Base-by-base conservation (phyloP, 2,888 invertebrate species). In the Agonopterix heracliana region DNA sequence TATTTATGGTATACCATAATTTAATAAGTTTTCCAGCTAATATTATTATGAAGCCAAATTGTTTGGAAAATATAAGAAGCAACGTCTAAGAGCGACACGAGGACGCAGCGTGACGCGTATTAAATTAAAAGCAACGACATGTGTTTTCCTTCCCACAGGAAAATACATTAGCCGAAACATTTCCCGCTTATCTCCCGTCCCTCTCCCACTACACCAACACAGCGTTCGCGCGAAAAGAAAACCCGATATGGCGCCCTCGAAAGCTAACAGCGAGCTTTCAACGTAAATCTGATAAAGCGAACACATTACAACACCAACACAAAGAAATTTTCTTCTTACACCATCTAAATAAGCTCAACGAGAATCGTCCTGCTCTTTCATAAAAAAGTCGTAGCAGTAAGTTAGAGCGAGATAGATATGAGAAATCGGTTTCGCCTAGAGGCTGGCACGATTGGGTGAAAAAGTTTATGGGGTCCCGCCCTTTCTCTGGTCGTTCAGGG, bases 81-180 rank as follows among this genome's bases (percentile, higher is more conserved):
- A 50, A 49, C 61, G 57, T 63, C 62, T 67, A 64, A 67, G 66
- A 71, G 60, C 68, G 67, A 80, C 82, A 79, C 74, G 75, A 69
- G 64, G 66, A 70, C 87, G 58, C 87, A 85, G 87, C 88, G 73
- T 85, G 87, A 81, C 79, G 76, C 78, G 83, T 83, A 87, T 88
- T 87, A 88, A 85, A 87, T 87, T 87, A 87, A 88, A 86, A 86
- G 81, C 81, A 83, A 78, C 82, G 78, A 88, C 88, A 88, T 84
- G 84, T 88, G 88, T 88, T 88, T 88, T 87, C 73, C 81, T 87
- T 87, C 87, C 84, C 87, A 84, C 83, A 87, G 86, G 86, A 86
- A 88, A 88, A 86, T 81, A 85, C 81, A 87, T 87, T 86, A 87
- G 85, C 79, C 71, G 66, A 69, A 78, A 81, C 84, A 87, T 86